Evolutionary conservation across 2,113 vertebrate genomes (phyloP).

Genomic region (Lepus americanus): DNA sequence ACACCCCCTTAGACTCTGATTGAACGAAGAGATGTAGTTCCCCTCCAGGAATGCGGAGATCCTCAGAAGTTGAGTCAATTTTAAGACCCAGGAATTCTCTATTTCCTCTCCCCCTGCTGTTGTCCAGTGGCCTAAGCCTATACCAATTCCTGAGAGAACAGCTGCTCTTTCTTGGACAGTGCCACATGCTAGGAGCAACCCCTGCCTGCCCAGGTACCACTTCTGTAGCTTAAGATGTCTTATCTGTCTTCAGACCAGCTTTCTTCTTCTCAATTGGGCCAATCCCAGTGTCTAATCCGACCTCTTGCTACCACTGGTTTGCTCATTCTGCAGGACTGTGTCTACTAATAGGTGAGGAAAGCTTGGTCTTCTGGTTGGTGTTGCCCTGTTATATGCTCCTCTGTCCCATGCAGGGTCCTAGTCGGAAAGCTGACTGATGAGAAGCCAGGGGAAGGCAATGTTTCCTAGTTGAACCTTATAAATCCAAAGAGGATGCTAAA

Average conservation of each 20-base stretch:
- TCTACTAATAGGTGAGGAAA: not conserved
- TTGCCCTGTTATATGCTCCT: not conserved
- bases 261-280: not conserved
- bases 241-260: not conserved
- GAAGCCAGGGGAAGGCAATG: not conserved
- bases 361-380: not conserved
- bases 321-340: not conserved
- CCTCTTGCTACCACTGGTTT: not conserved
- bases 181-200: not conserved
- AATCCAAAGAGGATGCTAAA: not conserved
- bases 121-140: not conserved
- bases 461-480: not conserved
- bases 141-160: not conserved
- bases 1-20: not conserved
- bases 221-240: not conserved
- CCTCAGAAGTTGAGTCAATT: not conserved
- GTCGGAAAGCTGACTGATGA: not conserved
- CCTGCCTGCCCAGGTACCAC: not conserved
- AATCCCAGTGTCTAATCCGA: not conserved
- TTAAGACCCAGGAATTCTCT: not conserved
- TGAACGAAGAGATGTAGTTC: not conserved
- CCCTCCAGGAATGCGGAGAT: not conserved
- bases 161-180: not conserved
- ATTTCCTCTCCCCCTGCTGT: accelerated
- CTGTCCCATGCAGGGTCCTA: not conserved